phyloP scores from a whole-genome alignment of 1,140 invertebrate species.

The Ips typographus region DNA sequence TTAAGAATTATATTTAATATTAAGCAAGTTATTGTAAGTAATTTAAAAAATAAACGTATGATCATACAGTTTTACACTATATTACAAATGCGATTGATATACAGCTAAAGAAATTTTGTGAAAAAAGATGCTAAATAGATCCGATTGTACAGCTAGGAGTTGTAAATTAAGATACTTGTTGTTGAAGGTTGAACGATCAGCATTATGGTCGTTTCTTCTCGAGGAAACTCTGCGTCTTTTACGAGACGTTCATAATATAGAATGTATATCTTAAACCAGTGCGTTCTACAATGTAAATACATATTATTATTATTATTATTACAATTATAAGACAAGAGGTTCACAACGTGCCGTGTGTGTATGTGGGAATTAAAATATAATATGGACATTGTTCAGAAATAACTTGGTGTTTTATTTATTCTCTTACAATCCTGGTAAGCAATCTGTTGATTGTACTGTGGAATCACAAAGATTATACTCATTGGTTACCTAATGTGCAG shows the following conservation, averaged over 20 bases:
- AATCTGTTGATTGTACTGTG: no score
- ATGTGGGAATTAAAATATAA: slow-evolving; percentile 82
- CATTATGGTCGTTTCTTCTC: slow-evolving; percentile 24
- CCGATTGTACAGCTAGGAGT: slow-evolving; percentile 53
- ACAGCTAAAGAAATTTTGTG: slow-evolving; percentile 31
- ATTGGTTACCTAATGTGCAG: no score
- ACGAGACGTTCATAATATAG: slow-evolving; percentile 42
- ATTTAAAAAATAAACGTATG: slow-evolving; percentile 39
- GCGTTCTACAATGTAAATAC: slow-evolving; percentile 72
- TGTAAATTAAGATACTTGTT: slow-evolving; percentile 53
- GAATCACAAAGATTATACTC: no score
- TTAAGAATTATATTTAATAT: slow-evolving; percentile 51
- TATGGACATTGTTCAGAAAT: slow-evolving; percentile 80
- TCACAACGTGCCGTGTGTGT: slow-evolving; percentile 84
- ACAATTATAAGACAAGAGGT: slow-evolving; percentile 69
- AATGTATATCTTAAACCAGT: slow-evolving; percentile 62
- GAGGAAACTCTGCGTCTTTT: slow-evolving; percentile 37
- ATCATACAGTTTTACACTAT: slow-evolving; percentile 54
- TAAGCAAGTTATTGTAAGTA: slow-evolving; percentile 52
- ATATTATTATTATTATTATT: slow-evolving; percentile 52
- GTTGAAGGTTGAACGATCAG: slow-evolving; percentile 42
- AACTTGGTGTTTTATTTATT: slow-evolving; percentile 33
- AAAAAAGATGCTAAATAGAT: slow-evolving; percentile 25
- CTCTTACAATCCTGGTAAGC: no score
- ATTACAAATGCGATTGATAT: slow-evolving; percentile 49